Evolutionary conservation across 2,113 vertebrate genomes (phyloP), one percentile per base, ranked within the genome.

Genomic region (Vulpes ferrilata): DNA sequence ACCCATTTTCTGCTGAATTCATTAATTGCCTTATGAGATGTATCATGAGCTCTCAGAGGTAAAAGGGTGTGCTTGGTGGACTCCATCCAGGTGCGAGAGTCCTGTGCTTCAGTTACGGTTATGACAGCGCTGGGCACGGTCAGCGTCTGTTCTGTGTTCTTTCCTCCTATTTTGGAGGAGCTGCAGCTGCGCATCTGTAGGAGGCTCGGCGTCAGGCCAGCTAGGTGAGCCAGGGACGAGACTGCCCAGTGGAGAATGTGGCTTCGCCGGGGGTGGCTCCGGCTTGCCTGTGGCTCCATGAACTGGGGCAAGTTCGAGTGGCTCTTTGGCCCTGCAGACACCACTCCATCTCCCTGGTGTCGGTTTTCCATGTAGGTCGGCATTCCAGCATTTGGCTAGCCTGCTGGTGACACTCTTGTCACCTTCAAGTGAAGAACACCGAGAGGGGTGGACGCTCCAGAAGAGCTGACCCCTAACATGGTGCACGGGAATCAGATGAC

Each of bases 251-350:
- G 30, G 5, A 22, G 51, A 23, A 4, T 3, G 9, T 22, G 71
- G 19, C 1, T 1, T 27, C 6, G 43, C 13, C 1, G 11, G 5
- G 7, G 60, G 53, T 30, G 35, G 51, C 0, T 57, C 22, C 65
- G 43, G 55, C 3, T 0, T 78, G 32, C 2, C 3, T 1, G 30
- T 0, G 0, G 32, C n/a, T 23, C 43, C 0, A 0, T 5, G 32
- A 13, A 2, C 60, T 16, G 7, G 23, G 43, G 51, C n/a, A 13
- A 10, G 32, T 19, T 30, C 25, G 6, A 25, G 2, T 5, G 12
- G 10, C 22, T 57, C 38, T 38, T 83, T 23, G 17, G 23, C 15
- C 78, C 65, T 84, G 30, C 32, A 22, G n/a, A 11, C 7, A 5
- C 19, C 3, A 2, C 67, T 57, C 20, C 17, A 7, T 84, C 38